Conservation (phyloP, 2,797 vertebrate species). For the Onychomys arenicola region DNA sequence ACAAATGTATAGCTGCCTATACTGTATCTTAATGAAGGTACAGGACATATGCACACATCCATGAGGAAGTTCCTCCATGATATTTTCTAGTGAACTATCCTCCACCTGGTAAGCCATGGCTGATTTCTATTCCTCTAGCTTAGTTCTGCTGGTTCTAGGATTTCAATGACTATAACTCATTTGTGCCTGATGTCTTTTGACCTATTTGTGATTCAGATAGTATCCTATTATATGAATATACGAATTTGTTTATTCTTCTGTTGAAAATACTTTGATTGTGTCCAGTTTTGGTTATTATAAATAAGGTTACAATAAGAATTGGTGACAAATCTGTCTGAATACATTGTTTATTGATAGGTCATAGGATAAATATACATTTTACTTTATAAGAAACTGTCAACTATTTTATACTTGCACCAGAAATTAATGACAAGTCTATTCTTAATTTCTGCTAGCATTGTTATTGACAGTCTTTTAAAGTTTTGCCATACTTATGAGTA, state of each 20-base stretch:
- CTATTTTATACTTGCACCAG: neutral
- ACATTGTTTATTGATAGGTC: constrained; percentile 43
- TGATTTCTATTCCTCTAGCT: neutral
- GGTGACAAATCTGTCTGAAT: neutral
- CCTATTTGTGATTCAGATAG: too few species aligned
- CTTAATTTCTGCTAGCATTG: neutral
- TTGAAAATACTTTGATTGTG: neutral
- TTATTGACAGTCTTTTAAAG: neutral
- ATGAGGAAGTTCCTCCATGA: neutral
- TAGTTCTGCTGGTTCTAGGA: neutral
- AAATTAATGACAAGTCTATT: neutral
- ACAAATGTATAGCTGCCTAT: neutral
- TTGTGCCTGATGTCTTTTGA: neutral
- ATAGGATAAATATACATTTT: constrained; percentile 5
- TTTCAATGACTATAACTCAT: neutral
- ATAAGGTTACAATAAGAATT: constrained; percentile 5
- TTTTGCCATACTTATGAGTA: neutral
- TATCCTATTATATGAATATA: neutral
- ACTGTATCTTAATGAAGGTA: neutral
- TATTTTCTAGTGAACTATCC: neutral
- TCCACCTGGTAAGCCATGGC: neutral
- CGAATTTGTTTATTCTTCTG: neutral
- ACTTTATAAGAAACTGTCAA: constrained; percentile 4
- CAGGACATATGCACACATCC: neutral
- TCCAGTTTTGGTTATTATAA: neutral